phyloP scores from a whole-genome alignment of 2,888 invertebrate species.

The Lithodes maja region DNA sequence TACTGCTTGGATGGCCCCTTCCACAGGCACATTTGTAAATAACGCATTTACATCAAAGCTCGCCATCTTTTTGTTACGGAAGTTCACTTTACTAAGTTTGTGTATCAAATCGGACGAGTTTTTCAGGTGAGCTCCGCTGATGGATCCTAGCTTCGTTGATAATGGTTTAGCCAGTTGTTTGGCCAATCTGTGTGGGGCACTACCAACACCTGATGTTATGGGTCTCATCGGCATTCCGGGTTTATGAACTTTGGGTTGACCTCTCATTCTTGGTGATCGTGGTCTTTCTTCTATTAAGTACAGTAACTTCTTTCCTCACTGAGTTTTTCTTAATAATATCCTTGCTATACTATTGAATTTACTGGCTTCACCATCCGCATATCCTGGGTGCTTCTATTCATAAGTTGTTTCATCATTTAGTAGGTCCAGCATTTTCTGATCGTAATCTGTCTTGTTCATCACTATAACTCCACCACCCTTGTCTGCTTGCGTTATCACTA shows the following conservation, averaged over 20 bases:
- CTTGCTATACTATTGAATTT: constrained; percentile 3
- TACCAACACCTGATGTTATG: constrained; percentile 20
- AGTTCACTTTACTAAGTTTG: not conserved
- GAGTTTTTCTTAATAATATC: not conserved
- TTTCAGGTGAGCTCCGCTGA: not conserved
- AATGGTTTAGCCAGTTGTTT: constrained; percentile 22
- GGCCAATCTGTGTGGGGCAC: constrained; percentile 29
- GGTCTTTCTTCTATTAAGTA: not conserved
- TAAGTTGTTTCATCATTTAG: not conserved
- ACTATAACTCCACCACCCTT: too few relatives aligned
- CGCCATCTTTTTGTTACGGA: constrained; percentile 13
- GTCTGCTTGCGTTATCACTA: too few relatives aligned
- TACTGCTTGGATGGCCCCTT: constrained; percentile 23
- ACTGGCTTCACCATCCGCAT: not conserved
- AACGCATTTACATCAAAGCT: constrained; percentile 24
- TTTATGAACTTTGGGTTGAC: constrained; percentile 47
- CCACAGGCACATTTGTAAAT: constrained; percentile 28
- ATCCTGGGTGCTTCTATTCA: not conserved
- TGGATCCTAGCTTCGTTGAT: not conserved
- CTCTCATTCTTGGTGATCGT: constrained; percentile 10
- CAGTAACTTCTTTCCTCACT: not conserved
- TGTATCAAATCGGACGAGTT: constrained; percentile 12
- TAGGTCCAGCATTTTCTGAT: not conserved
- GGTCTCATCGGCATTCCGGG: not conserved
- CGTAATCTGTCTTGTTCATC: constrained; percentile 8